Base-by-base conservation (phyloP, 2,888 invertebrate species). In the Megastigmus dorsalis region DNA sequence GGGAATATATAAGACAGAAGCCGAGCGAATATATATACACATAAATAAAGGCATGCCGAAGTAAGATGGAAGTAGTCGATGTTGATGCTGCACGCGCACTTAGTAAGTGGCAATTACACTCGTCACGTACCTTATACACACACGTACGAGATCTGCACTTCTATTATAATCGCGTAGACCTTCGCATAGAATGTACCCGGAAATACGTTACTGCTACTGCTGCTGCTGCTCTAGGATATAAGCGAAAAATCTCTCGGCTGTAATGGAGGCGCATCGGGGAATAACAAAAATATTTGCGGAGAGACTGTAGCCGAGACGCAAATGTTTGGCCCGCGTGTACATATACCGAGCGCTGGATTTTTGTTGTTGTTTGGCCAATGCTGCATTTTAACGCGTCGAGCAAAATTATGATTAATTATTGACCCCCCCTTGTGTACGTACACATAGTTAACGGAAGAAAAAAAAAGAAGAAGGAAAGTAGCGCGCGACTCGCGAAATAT, bases 61-160 rank as follows among this genome's bases (percentile, higher is more conserved):
- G 54, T 33, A 52, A 55, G 45, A 30, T 18, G 60, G 15, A 59
- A 41, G 52, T 3, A 1, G 30, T 5, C 62, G 33, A 62, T 48
- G 33, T 67, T 67, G 67, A 57, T 57, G 23, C 36, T 23, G 55
- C 26, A n/a, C 6, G 5, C 33, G 52, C 20, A 23, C n/a, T n/a
- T n/a, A n/a, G n/a, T 45, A 60, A 60, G 60, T 60, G 55, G 55
- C 55, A 55, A 67, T 67, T 55, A 65, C 18, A 26, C 9, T 48
- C 7, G n/a, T 62, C 23, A 36, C 36, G 38, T 33, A 45, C n/a
- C n/a, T n/a, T n/a, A n/a, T n/a, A n/a, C n/a, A n/a, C n/a, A n/a
- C 30, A 4, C 15, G 45, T 30, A n/a, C n/a, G 20, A 9, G 18
- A 45, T 0, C 3, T 3, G 28, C 48, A n/a, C 33, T 36, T 63